These are phyloP conservation scores for Podotricha telesiphe DNA, from an alignment of 2,888 invertebrate species.

Conservation along the genomic window DNA sequence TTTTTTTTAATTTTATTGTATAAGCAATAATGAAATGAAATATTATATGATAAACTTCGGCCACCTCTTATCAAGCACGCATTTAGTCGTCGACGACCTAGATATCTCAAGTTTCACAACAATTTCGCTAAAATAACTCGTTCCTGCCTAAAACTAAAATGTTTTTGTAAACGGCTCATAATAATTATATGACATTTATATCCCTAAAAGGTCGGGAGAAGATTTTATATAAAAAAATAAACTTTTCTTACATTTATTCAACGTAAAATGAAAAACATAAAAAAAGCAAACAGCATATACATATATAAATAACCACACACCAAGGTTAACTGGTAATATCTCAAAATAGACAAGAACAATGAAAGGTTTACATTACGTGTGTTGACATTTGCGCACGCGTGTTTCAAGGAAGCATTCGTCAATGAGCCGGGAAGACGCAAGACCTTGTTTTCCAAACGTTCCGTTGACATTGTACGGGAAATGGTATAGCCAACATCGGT, in stretches of 20 bases:
- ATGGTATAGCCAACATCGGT: conserved; percentile 48
- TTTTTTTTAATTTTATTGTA: conserved; percentile 22
- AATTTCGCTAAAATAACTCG: conserved; percentile 38
- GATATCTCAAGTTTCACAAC: conserved; percentile 37
- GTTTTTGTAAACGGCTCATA: background rate
- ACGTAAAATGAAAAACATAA: background rate
- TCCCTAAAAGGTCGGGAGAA: background rate
- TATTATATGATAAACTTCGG: conserved; percentile 39
- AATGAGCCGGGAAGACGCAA: conserved; percentile 60
- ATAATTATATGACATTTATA: background rate
- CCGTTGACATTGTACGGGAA: conserved; percentile 41
- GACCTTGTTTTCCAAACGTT: conserved; percentile 68
- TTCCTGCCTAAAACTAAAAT: conserved; percentile 26
- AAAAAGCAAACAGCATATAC: conserved; percentile 11
- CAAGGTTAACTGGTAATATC: conserved; percentile 25
- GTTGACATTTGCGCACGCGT: conserved; percentile 63
- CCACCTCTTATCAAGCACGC: conserved; percentile 32
- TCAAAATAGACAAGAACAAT: conserved; percentile 34
- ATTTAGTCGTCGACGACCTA: conserved; percentile 39
- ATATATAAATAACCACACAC: conserved; percentile 13
- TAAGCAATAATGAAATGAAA: conserved; percentile 39
- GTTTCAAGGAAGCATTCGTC: conserved; percentile 67
- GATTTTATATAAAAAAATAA: no score
- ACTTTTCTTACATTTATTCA: background rate
- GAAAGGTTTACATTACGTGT: conserved; percentile 34